phyloP scores from a whole-genome alignment of 2,888 invertebrate species.

The Bhutanitis thaidina region DNA sequence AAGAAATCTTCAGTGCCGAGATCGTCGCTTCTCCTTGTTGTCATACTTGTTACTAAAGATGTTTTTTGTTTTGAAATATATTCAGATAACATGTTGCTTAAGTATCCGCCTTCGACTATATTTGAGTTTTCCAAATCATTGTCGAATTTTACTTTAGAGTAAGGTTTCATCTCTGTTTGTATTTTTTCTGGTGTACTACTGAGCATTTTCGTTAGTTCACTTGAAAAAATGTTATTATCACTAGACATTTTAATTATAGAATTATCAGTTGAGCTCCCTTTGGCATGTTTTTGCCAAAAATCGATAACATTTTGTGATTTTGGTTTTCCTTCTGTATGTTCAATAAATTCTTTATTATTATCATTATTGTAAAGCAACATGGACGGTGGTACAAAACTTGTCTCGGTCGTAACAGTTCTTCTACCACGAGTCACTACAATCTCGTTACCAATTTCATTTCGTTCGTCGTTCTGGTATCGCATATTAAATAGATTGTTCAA shows the following conservation, averaged over 20 bases:
- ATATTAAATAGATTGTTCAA: neutral
- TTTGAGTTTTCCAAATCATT: slow-evolving; percentile 20
- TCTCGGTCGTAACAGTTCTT: slow-evolving; percentile 2
- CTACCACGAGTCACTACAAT: neutral
- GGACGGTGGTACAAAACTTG: slow-evolving; percentile 19
- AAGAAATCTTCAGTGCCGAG: neutral
- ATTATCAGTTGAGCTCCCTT: neutral
- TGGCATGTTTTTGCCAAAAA: slow-evolving; percentile 28
- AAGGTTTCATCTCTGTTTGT: slow-evolving; percentile 3
- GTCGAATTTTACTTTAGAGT: neutral
- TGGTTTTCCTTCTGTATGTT: slow-evolving; percentile 20
- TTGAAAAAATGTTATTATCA: neutral
- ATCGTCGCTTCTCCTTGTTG: neutral
- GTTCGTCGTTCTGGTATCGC: neutral
- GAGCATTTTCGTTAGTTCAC: slow-evolving; percentile 1
- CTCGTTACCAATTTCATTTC: neutral
- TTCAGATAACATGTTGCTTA: slow-evolving; percentile 34
- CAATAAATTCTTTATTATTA: slow-evolving; percentile 14
- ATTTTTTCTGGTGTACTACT: slow-evolving; percentile 8
- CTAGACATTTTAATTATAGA: neutral
- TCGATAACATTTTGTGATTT: slow-evolving; percentile 35
- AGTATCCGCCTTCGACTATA: slow-evolving; percentile 28
- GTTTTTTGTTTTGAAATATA: slow-evolving; percentile 29
- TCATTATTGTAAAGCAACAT: neutral
- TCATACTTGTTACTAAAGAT: neutral